Evolutionary conservation across 2,797 vertebrate species (phyloP), one percentile per base, ranked within the genome.

Genomic region (Neoniphon sammara): DNA sequence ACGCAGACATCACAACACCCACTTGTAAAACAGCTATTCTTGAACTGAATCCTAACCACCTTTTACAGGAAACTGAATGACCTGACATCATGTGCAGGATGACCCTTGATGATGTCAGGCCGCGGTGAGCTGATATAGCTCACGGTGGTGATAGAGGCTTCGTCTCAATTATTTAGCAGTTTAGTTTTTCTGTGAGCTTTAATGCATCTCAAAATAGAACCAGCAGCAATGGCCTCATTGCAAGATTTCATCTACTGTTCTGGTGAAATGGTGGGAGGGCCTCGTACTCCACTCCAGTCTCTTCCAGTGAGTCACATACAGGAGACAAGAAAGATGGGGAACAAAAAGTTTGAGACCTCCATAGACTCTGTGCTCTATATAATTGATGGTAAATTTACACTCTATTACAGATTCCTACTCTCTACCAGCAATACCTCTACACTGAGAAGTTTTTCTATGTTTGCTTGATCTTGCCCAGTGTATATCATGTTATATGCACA

Each of bases 111-210:
- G 78, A 83, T 87, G 83, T 73, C 73, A 87, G 75, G 62, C 64
- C 17, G 0, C 0, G 70, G 85, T 86, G 75, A 89, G 77, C 58
- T 58, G 62, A n/a, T n/a, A 78, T 70, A 67, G 60, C 73, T 80
- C 56, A 44, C 49, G 59, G 55, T 83, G 20, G 53, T 61, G 80
- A 89, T 66, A 44, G 77, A 89, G 55, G 66, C 73, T 73, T 81
- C 66, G 0, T 84, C 69, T 94, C 78, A 93, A 94, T 93, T 89
- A 93, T 94, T 93, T 85, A 94, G 83, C 78, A 83, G 66, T 88
- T 85, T 76, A 75, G 83, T n/a, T 83, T 82, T 84, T 83, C 84
- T 70, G 44, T 75, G 70, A 82, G 84, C 84, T n/a, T 80, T 83
- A 85, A 88, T 85, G 88, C 82, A 84, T 90, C 92, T 91, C 70